Conservation (phyloP, 2,797 vertebrate species). For the Pseudochirops cupreus region DNA sequence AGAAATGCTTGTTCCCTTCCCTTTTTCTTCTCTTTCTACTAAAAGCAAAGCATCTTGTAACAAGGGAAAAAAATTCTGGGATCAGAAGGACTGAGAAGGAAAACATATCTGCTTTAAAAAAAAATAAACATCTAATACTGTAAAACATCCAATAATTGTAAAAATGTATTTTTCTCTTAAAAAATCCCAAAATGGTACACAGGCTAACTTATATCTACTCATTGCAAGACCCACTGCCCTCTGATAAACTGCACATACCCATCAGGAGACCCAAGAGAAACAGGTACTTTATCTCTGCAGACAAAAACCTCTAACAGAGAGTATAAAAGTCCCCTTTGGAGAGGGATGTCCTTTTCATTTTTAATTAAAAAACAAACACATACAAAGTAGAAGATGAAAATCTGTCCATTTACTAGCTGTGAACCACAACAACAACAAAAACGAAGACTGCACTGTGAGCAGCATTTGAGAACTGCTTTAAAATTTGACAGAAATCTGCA, state of each 20-base stretch:
- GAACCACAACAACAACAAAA: conserved; percentile 53
- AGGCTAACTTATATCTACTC: conserved; percentile 14
- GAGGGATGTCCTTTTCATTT: conserved; percentile 20
- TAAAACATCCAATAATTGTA: no score
- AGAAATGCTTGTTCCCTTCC: neutral
- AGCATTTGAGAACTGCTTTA: conserved; percentile 60
- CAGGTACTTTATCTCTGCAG: conserved; percentile 9
- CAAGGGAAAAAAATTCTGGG: neutral
- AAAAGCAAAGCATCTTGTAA: conserved; percentile 55
- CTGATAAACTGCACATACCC: neutral
- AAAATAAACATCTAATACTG: conserved; percentile 18
- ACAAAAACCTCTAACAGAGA: conserved; percentile 26
- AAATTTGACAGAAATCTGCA: conserved; percentile 22
- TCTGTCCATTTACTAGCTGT: conserved; percentile 43
- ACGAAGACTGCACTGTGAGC: conserved; percentile 55
- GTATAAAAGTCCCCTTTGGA: neutral
- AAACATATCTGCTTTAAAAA: neutral
- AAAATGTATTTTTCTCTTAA: neutral
- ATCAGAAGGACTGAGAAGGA: conserved; percentile 26
- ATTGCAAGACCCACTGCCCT: neutral
- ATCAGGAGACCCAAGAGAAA: conserved; percentile 24
- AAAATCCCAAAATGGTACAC: conserved; percentile 21
- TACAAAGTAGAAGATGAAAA: conserved; percentile 57
- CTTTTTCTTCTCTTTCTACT: neutral
- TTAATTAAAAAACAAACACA: conserved; percentile 48